Evolutionary conservation across 2,113 vertebrate genomes (phyloP).

Genomic region (Heterotis niloticus): DNA sequence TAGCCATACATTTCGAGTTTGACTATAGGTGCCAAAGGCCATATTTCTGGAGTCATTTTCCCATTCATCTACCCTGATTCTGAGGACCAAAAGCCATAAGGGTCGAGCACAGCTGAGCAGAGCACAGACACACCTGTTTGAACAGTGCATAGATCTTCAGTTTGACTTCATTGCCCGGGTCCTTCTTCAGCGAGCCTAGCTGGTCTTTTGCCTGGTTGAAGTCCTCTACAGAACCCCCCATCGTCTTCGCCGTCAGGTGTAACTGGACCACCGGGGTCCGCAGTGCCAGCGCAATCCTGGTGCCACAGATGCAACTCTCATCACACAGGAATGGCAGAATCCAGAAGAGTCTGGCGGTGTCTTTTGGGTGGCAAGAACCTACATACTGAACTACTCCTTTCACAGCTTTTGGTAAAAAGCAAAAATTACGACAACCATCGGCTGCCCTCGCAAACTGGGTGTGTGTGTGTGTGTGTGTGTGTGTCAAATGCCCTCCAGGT

Average conservation of each 20-base stretch:
- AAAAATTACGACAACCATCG: no score
- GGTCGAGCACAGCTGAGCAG: no score
- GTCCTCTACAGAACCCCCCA: slow-evolving; percentile 70
- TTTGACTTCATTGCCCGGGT: slow-evolving; percentile 84
- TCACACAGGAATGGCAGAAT: neutral
- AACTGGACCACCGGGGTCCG: slow-evolving; percentile 47
- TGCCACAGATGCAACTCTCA: neutral
- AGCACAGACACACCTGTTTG: slow-evolving; percentile 76
- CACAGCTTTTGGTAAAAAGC: no score
- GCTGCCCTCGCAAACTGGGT: no score
- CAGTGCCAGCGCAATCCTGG: slow-evolving; percentile 32
- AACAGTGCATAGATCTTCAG: slow-evolving; percentile 86
- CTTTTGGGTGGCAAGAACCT: neutral
- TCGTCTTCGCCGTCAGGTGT: slow-evolving; percentile 58
- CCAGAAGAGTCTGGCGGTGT: neutral
- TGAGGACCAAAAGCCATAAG: neutral
- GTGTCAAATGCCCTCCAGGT: no score
- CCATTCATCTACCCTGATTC: neutral
- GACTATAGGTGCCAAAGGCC: neutral
- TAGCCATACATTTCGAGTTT: neutral
- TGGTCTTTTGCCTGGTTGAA: slow-evolving; percentile 75
- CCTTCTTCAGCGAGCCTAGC: slow-evolving; percentile 73
- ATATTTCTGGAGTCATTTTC: neutral
- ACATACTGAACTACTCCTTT: no score
- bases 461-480: no score